Conservation (phyloP, 2,888 invertebrate species). For the Entomobrya proxima region DNA sequence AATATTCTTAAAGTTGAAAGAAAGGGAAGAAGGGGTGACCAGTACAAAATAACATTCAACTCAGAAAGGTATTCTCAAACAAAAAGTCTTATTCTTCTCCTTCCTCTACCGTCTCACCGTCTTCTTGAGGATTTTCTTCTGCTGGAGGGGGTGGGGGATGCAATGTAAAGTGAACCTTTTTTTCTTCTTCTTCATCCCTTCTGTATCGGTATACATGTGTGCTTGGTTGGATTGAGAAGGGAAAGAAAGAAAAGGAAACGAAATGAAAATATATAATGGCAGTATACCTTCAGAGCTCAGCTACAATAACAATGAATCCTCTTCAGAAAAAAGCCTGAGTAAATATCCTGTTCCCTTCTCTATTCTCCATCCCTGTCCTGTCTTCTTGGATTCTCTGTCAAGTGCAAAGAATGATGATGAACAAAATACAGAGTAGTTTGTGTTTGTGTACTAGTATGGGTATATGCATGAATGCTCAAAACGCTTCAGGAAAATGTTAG, state of each 20-base stretch:
- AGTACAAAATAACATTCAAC: neutral
- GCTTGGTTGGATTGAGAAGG: neutral
- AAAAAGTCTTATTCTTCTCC: neutral
- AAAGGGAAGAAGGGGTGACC: slow-evolving; percentile 52
- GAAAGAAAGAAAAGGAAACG: neutral
- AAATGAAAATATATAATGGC: neutral
- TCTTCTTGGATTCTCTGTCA: too few species aligned
- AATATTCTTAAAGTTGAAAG: neutral
- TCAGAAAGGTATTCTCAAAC: neutral
- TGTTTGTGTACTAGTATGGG: neutral
- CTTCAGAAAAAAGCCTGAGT: neutral
- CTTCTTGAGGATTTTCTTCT: slow-evolving; percentile 19
- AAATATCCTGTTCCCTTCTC: neutral
- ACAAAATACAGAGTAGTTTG: neutral
- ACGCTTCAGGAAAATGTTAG: neutral
- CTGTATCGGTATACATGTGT: neutral
- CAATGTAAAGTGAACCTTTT: slow-evolving; percentile 5
- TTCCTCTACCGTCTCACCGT: neutral
- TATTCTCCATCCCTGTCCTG: neutral
- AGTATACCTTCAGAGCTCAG: neutral
- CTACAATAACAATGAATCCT: neutral
- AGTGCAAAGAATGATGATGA: neutral
- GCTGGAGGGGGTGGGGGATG: slow-evolving; percentile 21
- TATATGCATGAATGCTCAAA: neutral
- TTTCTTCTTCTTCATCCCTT: slow-evolving; percentile 6